Evolutionary conservation across 2,797 vertebrate genomes (phyloP), one percentile per base, ranked within the genome.

Genomic region (Petrocephalus sullivani): DNA sequence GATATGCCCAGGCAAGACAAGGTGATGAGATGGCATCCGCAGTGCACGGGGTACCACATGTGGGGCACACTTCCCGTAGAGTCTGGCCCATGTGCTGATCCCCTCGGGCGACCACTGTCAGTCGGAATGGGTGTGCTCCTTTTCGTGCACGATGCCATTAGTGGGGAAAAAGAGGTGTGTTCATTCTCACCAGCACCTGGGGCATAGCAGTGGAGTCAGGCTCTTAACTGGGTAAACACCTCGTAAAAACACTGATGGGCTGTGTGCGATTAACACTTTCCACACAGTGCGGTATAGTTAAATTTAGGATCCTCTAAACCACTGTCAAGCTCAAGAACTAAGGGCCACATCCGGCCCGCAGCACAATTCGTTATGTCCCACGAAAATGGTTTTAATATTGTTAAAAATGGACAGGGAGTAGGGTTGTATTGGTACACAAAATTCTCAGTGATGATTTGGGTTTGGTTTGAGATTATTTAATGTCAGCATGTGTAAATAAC

Each of bases 1-100:
- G 54, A 88, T 89, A 61, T 87, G 90, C 56, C 87, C 87, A 81
- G 54, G 67, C 87, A 89, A 10, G 84, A 90, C 33, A 21, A 61
- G 82, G 60, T 82, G 87, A 86, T 86, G 56, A 87, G 88, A 88
- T 82, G 19, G 85, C 33, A 81, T 90, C 23, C 53, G 82, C 33
- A 28, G 7, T 14, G 37, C 23, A 4, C 4, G 19, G 54, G 64
- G 86, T 33, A 56, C 16, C 53, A 3, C 58, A 46, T 85, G 41
- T 82, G 75, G 53, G 16, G 56, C 53, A 51, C 41, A 58, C 53
- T 87, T 10, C 9, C 3, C 46, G 37, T 75, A 54, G 37, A 58
- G 33, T 14, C 71, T 28, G 41, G 19, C 28, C 7, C 19, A 12
- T 41, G 12, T 58, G 33, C 54, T 19, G 56, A 54, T 21, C 54